Evolutionary conservation across 2,797 vertebrate species (phyloP).

Genomic region (Eulemur albifrons): DNA sequence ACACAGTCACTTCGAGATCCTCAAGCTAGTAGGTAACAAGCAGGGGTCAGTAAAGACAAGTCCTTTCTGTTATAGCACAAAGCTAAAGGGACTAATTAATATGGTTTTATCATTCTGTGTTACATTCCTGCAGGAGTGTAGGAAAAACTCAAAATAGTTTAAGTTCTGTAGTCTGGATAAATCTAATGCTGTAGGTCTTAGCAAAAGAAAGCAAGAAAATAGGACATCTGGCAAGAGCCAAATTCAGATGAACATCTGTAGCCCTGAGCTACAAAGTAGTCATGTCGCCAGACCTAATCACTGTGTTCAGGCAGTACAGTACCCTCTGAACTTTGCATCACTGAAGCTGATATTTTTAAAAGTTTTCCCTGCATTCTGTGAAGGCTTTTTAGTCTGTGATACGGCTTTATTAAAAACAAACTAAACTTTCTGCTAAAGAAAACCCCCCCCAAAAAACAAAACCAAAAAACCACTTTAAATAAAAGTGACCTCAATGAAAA

Average conservation of each 20-base stretch:
- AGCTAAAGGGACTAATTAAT: not conserved
- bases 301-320: not conserved
- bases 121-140: not conserved
- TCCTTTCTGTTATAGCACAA: not conserved
- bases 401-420: not conserved
- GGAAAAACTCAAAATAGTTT: not conserved
- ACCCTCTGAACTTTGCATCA: not conserved
- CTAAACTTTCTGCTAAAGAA: not conserved
- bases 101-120: not conserved
- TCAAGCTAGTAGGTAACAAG: conserved; percentile 87
- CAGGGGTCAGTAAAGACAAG: conserved; percentile 1
- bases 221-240: not conserved
- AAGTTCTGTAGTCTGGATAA: not conserved
- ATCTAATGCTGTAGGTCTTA: not conserved
- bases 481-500: conserved; percentile 40
- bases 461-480: not conserved
- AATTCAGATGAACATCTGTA: not conserved
- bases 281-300: not conserved
- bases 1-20: conserved; percentile 94
- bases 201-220: not conserved
- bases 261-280: not conserved
- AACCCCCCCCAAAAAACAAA: not conserved
- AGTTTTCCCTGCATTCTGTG: not conserved
- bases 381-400: not conserved
- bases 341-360: not conserved